Conservation (phyloP, 2,113 vertebrate genomes). For the Brachyhypopomus gauderio region DNA sequence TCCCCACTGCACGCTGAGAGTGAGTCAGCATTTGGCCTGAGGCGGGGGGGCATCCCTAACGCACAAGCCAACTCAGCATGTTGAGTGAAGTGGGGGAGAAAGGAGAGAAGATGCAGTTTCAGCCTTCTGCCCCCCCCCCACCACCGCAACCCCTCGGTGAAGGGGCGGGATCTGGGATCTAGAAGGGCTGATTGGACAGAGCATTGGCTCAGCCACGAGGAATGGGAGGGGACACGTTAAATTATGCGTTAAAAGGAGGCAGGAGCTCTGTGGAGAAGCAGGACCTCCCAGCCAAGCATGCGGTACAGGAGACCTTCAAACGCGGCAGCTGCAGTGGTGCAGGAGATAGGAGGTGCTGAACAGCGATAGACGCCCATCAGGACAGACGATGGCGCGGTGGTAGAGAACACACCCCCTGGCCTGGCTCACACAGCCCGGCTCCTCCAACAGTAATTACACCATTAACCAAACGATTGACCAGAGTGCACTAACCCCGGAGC, state of each 20-base stretch:
- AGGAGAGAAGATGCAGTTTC: not conserved
- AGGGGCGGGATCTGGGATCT: constrained; percentile 33
- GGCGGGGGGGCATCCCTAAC: constrained; percentile 35
- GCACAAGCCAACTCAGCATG: constrained; percentile 43
- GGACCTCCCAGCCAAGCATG: not conserved
- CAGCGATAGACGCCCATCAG: constrained; percentile 11
- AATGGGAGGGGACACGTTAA: not conserved
- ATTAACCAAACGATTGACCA: not conserved
- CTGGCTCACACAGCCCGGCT: not conserved
- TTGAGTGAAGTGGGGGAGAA: not conserved
- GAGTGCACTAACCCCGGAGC: no score
- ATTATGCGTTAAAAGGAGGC: not conserved
- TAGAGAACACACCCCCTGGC: constrained; percentile 20
- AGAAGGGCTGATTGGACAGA: constrained; percentile 43
- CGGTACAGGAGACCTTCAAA: not conserved
- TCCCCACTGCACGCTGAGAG: constrained; percentile 28
- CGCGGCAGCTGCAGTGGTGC: not conserved
- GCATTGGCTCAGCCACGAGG: not conserved
- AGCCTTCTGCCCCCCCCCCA: constrained; percentile 34
- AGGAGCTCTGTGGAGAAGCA: not conserved
- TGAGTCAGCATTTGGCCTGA: constrained; percentile 30
- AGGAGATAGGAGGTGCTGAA: constrained; percentile 15
- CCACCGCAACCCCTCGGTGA: constrained; percentile 33
- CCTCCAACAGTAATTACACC: not conserved
- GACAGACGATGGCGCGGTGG: constrained; percentile 23